These are phyloP conservation scores for Sminthurinus signatus DNA, from an alignment of 1,140 invertebrate species.

Conservation along the genomic window DNA sequence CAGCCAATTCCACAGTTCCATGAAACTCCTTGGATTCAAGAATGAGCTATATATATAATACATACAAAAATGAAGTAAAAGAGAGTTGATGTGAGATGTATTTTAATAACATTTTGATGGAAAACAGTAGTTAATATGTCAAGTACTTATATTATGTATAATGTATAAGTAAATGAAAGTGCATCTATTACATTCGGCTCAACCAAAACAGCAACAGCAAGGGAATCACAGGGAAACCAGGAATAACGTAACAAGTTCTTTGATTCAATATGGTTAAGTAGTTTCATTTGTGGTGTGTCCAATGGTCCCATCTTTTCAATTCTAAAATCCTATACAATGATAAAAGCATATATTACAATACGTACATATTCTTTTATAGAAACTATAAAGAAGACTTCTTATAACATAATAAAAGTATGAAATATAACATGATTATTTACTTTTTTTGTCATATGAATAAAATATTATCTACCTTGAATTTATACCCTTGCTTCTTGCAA, in stretches of 20 bases:
- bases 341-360: constrained; percentile 16
- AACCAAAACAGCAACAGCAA: constrained; percentile 51
- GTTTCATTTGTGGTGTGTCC: constrained; percentile 46
- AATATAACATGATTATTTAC: too few species aligned
- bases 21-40: not conserved
- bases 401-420: constrained; percentile 2
- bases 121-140: too few species aligned
- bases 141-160: too few species aligned
- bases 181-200: constrained; percentile 18
- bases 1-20: not conserved
- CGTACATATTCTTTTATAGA: too few species aligned
- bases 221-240: constrained; percentile 54
- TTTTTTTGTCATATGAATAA: too few species aligned
- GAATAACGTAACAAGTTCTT: constrained; percentile 43
- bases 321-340: constrained; percentile 35
- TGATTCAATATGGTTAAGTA: constrained; percentile 53
- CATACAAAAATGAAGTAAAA: too few species aligned
- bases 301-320: constrained; percentile 48
- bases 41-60: too few species aligned
- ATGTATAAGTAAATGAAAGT: not conserved
- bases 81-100: too few species aligned
- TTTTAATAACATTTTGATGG: too few species aligned
- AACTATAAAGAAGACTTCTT: not conserved
- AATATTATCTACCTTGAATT: constrained; percentile 7
- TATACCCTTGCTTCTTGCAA: constrained; percentile 44